These are phyloP conservation scores for Cydia pomonella DNA, from an alignment of 1,140 invertebrate genomes.

Conservation along the genomic window DNA sequence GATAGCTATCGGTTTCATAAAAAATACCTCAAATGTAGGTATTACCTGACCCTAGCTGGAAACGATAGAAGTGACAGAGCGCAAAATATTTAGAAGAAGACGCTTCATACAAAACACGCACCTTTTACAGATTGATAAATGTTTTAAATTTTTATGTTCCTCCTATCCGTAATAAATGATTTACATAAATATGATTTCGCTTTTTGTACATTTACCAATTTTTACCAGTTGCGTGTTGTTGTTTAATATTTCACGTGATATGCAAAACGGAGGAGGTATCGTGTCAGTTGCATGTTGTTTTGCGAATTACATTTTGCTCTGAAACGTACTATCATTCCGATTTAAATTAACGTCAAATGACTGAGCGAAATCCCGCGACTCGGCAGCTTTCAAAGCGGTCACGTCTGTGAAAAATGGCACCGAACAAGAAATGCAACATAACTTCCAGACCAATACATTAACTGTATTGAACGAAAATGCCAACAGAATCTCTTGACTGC, in stretches of 20 bases:
- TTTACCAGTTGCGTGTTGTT: too few species aligned
- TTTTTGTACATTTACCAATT: too few species aligned
- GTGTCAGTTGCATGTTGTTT: not conserved
- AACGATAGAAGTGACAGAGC: too few species aligned
- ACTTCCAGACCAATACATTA: not conserved
- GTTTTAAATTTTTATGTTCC: too few species aligned
- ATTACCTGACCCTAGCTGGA: too few species aligned
- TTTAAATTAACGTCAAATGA: slow-evolving; percentile 5
- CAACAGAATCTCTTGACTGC: not conserved
- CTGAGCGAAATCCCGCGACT: not conserved
- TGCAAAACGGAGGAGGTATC: not conserved
- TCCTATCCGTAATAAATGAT: too few species aligned
- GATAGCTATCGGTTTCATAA: too few species aligned
- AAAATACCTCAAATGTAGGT: too few species aligned
- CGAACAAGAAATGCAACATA: not conserved
- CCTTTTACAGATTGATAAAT: too few species aligned
- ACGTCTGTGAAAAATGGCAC: slow-evolving; percentile 12
- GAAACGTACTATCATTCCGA: not conserved
- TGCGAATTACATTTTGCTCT: not conserved
- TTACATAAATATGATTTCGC: too few species aligned
- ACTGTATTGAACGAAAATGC: not conserved
- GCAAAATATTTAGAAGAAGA: too few species aligned
- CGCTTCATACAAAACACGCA: too few species aligned
- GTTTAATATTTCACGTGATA: not conserved
- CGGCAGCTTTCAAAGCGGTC: not conserved